Conservation (phyloP, 2,888 invertebrate genomes). For the Drosophila cognata region DNA sequence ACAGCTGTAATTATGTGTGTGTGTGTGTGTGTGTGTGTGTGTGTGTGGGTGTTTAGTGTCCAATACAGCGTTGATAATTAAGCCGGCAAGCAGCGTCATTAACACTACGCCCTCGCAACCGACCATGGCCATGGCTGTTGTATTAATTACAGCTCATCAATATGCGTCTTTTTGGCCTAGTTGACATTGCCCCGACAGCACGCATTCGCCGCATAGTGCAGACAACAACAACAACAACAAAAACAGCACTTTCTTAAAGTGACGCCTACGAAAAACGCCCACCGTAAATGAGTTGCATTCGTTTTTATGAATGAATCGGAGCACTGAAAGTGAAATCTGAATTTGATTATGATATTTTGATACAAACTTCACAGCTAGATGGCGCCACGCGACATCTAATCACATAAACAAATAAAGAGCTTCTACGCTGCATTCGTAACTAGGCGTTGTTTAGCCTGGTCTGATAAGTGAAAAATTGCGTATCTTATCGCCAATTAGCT, state of each 20-base stretch:
- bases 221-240: slow-evolving; percentile 15
- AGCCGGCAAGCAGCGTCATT: slow-evolving; percentile 61
- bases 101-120: slow-evolving; percentile 32
- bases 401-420: slow-evolving; percentile 29
- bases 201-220: slow-evolving; percentile 49
- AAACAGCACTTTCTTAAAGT: slow-evolving; percentile 55
- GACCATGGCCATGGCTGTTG: slow-evolving; percentile 59
- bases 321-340: slow-evolving; percentile 32
- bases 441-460: slow-evolving; percentile 15
- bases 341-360: background rate
- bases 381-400: slow-evolving; percentile 45
- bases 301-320: slow-evolving; percentile 49
- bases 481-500: slow-evolving; percentile 71
- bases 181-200: slow-evolving; percentile 33
- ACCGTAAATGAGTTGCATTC: slow-evolving; percentile 24
- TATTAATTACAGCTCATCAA: slow-evolving; percentile 73
- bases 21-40: slow-evolving; percentile 7
- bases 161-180: slow-evolving; percentile 57
- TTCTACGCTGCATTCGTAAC: slow-evolving; percentile 21
- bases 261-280: slow-evolving; percentile 44
- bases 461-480: slow-evolving; percentile 61
- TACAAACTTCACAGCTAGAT: slow-evolving; percentile 50
- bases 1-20: slow-evolving; percentile 50
- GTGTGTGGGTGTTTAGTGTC: slow-evolving; percentile 36
- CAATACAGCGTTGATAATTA: slow-evolving; percentile 48